Evolutionary conservation across 53 echinoderm and acorn worm genomes (phyloP), one percentile per base, ranked within the genome.

Genomic region (Henricia sp.): DNA sequence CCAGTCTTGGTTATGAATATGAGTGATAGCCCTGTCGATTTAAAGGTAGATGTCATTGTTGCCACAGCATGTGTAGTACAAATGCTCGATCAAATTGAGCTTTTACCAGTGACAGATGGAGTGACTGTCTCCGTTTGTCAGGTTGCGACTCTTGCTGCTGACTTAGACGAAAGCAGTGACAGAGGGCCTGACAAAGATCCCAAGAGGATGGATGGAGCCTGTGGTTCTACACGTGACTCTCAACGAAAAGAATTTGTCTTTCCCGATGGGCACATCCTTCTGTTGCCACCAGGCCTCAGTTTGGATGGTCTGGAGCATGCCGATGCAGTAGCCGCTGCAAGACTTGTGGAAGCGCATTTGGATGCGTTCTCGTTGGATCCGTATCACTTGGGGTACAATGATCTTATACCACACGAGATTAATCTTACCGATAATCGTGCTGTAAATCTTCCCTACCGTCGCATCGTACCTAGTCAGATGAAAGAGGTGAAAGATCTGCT

Each of bases 401-500:
- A 53, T 2, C 20, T 21, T n/a, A 55, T 74, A 2, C 53, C 53
- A 20, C 74, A 74, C 19, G 56, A 55, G 27, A 74, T 74, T 3
- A 27, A 54, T 8, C 48, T 51, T 3, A 10, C 33, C 3, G 74
- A 55, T 74, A 35, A 53, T 9, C 33, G 35, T 2, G 12, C 74
- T 6, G 19, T 56, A 17, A 76, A 35, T 24, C 25, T 76, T 3
- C 56, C 57, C 35, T 29, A 76, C 11, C 56, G 55, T 12, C 76
- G 76, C 39, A 40, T 76, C 2, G 12, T 59, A 12, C 76, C 76
- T 4, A 39, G 41, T 28, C 57, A 76, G 37, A 14, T 39, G 56
- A 6, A 9, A 17, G 67, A 82, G 20, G 82, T 65, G 25, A 82
- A 65, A 20, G 20, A 64, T 20, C 28, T 63, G 16, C 50, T 82